Evolutionary conservation across 1,140 invertebrate species (phyloP).

Genomic region (Eupristina koningsbergeri): DNA sequence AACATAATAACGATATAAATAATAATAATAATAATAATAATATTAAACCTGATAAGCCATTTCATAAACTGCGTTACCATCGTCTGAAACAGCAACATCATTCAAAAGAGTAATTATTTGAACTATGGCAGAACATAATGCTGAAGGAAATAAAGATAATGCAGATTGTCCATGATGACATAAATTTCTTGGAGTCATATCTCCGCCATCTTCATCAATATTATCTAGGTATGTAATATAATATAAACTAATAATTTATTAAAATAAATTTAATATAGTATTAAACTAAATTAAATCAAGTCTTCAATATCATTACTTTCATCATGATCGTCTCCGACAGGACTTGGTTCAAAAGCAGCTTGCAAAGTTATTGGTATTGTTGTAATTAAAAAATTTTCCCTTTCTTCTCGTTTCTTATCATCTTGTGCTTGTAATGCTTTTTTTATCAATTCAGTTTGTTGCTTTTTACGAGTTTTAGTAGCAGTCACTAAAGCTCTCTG

Average conservation of each 20-base stretch:
- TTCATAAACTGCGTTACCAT: conserved; percentile 93
- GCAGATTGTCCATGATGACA: conserved; percentile 90
- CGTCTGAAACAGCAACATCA: conserved; percentile 94
- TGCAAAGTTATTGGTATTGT: conserved; percentile 96
- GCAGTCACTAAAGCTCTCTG: conserved; percentile 97
- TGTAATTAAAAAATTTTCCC: conserved; percentile 96
- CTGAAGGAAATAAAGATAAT: conserved; percentile 96
- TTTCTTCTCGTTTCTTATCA: conserved; percentile 92
- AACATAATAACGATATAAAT: no score
- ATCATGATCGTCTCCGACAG: conserved; percentile 87
- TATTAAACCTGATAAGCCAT: conserved; percentile 85
- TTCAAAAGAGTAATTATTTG: conserved; percentile 96
- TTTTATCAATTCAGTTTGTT: conserved; percentile 98
- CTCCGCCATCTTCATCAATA: conserved; percentile 80
- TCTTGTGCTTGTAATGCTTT: conserved; percentile 95
- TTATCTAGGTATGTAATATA: conserved; percentile 54
- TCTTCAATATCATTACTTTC: conserved; percentile 76
- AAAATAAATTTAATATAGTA: neutral
- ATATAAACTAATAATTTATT: neutral
- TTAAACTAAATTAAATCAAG: neutral
- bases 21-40: no score
- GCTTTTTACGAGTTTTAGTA: conserved; percentile 98
- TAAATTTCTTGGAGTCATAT: conserved; percentile 79
- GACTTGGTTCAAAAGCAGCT: conserved; percentile 95
- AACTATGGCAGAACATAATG: conserved; percentile 94